A percentile compares a stretch with the other conserved stretches of the same genome.
These are phyloP conservation scores for Parasteatoda tepidariorum DNA, from an alignment of 1,140 invertebrate species.

Conservation along the genomic window DNA sequence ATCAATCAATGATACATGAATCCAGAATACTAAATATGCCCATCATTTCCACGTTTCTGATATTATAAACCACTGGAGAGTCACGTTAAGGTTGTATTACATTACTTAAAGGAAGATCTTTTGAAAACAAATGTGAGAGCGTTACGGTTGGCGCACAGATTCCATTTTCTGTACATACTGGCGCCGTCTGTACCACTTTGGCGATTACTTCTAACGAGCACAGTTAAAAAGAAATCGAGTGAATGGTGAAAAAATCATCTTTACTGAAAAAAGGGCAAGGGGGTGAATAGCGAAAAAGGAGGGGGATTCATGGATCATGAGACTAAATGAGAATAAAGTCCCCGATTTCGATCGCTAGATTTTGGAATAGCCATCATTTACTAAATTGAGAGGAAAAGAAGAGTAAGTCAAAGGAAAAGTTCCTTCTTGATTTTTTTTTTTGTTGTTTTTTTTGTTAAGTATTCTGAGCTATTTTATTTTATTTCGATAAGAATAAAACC, in stretches of 20 bases:
- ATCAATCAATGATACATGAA: too few relatives aligned
- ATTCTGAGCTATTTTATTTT: too few relatives aligned
- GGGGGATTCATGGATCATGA: slow-evolving; percentile 51
- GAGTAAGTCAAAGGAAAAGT: not conserved
- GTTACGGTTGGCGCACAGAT: slow-evolving; percentile 13
- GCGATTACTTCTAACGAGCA: slow-evolving; percentile 25
- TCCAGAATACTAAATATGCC: not conserved
- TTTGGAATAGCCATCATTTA: slow-evolving; percentile 45
- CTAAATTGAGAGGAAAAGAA: not conserved
- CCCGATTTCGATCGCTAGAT: slow-evolving; percentile 47
- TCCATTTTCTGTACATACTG: slow-evolving; percentile 12
- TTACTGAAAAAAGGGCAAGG: not conserved
- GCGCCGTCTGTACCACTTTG: slow-evolving; percentile 26
- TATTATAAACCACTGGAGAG: not conserved
- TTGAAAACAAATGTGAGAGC: slow-evolving; percentile 15
- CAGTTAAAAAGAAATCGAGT: slow-evolving; percentile 27
- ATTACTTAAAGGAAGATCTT: not conserved
- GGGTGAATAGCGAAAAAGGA: not conserved
- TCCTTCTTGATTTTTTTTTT: not conserved
- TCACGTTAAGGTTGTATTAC: not conserved
- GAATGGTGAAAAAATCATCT: slow-evolving; percentile 22
- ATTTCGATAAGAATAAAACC: too few relatives aligned
- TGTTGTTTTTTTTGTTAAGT: too few relatives aligned
- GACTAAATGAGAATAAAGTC: slow-evolving; percentile 54
- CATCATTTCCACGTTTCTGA: not conserved